Evolutionary conservation across 2,888 invertebrate species (phyloP).

Genomic region (Xanthostigma xanthostigma): DNA sequence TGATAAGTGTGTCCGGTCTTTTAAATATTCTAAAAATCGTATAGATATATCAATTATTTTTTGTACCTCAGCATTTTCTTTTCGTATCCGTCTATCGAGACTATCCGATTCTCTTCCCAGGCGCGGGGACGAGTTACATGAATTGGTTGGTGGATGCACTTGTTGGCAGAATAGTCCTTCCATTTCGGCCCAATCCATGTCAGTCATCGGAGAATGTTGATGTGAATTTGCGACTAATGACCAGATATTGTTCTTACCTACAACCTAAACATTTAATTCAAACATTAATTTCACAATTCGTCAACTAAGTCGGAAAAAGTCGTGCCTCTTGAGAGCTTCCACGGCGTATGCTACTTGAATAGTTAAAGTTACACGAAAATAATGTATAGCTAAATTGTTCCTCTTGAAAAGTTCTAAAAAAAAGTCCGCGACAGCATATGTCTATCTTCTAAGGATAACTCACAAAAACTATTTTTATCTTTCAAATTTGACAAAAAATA

Average conservation of each 20-base stretch:
- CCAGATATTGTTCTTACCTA: constrained; percentile 89
- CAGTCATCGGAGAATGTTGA: constrained; percentile 67
- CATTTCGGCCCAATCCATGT: constrained; percentile 86
- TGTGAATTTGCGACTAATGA: constrained; percentile 73
- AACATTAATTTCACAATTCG: no score
- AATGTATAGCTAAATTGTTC: no score
- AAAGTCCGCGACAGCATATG: no score
- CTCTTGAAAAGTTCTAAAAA: no score
- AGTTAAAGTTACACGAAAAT: no score
- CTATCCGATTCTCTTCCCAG: constrained; percentile 32
- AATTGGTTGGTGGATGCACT: constrained; percentile 35
- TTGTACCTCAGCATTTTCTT: constrained; percentile 60
- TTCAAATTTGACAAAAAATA: no score
- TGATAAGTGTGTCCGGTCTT: no score
- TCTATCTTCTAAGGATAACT: no score
- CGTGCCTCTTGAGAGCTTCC: no score
- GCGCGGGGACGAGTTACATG: constrained; percentile 37
- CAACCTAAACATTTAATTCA: constrained; percentile 39
- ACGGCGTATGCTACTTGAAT: no score
- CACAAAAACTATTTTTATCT: no score
- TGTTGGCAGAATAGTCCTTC: constrained; percentile 91
- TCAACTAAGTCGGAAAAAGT: no score
- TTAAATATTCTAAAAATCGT: not conserved
- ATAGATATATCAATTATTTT: not conserved
- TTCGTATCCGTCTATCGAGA: constrained; percentile 48